Evolutionary conservation across 2,888 invertebrate species (phyloP).

Genomic region (Drosophila setosimentum): DNA sequence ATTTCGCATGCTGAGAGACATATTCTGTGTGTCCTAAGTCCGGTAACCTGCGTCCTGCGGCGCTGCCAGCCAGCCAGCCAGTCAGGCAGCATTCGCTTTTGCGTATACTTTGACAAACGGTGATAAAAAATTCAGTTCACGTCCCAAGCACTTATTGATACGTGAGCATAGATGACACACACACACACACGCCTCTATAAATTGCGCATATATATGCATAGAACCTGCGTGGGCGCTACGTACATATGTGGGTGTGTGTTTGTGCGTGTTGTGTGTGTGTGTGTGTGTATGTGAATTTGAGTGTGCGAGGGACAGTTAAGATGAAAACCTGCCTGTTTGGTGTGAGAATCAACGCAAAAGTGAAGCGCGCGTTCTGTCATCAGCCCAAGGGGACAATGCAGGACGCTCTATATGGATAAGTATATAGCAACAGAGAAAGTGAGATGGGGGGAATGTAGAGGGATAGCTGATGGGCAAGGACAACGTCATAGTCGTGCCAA

Average conservation of each 20-base stretch:
- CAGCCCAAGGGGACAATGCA: conserved; percentile 65
- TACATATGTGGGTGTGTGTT: conserved; percentile 3
- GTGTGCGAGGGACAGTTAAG: conserved; percentile 33
- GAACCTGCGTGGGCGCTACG: conserved; percentile 9
- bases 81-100: conserved; percentile 64
- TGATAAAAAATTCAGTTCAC: conserved; percentile 78
- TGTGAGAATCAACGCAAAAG: conserved; percentile 32
- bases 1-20: conserved; percentile 68
- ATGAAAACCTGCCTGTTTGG: conserved; percentile 41
- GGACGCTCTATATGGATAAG: conserved; percentile 14
- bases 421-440: not conserved
- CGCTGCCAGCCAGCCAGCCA: conserved; percentile 1
- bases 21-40: conserved; percentile 36
- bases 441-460: not conserved
- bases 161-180: conserved; percentile 75
- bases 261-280: conserved; percentile 13
- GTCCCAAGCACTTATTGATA: conserved; percentile 79
- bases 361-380: conserved; percentile 55
- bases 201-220: conserved; percentile 73
- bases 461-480: not conserved
- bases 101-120: conserved; percentile 62
- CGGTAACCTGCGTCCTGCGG: conserved; percentile 22
- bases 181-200: conserved; percentile 52
- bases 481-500: conserved; percentile 48
- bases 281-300: conserved; percentile 3